Percentiles rank a stretch among this genome's conserved stretches.
Conservation (phyloP, 2,888 invertebrate genomes). For the Bimastos eiseni region DNA sequence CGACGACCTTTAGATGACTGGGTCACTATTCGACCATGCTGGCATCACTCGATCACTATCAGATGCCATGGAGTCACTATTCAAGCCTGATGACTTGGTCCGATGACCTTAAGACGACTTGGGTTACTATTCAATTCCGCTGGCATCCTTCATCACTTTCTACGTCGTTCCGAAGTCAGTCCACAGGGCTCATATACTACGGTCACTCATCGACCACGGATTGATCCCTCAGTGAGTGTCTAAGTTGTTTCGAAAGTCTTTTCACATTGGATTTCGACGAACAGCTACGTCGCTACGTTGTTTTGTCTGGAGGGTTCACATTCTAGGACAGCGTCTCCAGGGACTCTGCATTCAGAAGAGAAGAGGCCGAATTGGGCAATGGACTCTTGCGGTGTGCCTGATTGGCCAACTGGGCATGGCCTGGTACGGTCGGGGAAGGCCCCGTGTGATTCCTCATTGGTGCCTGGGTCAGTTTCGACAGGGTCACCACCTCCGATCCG, state of each 20-base stretch:
- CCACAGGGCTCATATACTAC: background rate
- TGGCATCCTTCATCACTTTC: too few species aligned
- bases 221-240: background rate
- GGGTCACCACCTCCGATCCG: background rate
- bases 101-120: too few species aligned
- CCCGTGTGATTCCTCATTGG: background rate
- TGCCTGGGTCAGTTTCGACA: background rate
- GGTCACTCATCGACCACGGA: background rate
- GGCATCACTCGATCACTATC: too few species aligned
- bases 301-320: background rate
- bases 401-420: background rate
- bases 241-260: constrained; percentile 10
- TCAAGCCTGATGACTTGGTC: too few species aligned
- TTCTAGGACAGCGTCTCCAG: constrained; percentile 3
- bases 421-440: background rate
- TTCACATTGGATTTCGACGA: background rate
- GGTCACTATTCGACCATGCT: too few species aligned
- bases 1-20: too few species aligned
- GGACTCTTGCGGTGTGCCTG: background rate
- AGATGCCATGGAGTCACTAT: too few species aligned
- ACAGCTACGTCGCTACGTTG: too few species aligned
- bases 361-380: constrained; percentile 9
- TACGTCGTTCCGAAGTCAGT: too few species aligned
- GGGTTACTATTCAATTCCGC: too few species aligned
- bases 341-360: constrained; percentile 31